Percentiles rank a stretch among this genome's conserved stretches.
Conservation (phyloP, 2,797 vertebrate genomes). For the Argentina silus region DNA sequence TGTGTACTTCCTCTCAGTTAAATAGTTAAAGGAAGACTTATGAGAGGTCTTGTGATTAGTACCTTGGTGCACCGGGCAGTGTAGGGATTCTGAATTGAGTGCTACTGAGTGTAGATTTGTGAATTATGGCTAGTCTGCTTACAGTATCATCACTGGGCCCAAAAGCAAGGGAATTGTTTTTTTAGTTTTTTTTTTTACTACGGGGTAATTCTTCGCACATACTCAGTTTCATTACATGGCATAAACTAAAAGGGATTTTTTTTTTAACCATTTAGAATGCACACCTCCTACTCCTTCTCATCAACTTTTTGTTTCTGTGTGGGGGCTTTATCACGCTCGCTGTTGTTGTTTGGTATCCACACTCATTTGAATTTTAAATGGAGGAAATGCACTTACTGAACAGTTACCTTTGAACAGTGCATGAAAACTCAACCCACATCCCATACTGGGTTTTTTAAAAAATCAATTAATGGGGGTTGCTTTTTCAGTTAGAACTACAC, state of each 20-base stretch:
- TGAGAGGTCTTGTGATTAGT: slow-evolving; percentile 24
- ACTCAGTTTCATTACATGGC: background rate
- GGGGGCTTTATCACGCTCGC: slow-evolving; percentile 45
- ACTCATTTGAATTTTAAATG: slow-evolving; percentile 68
- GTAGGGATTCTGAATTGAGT: background rate
- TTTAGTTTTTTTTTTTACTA: background rate
- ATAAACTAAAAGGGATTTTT: slow-evolving; percentile 69
- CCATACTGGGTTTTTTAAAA: slow-evolving; percentile 38
- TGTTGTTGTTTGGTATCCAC: slow-evolving; percentile 65
- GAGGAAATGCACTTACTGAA: slow-evolving; percentile 56
- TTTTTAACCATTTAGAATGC: slow-evolving; percentile 63
- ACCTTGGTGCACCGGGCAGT: slow-evolving; percentile 19
- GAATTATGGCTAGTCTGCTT: background rate
- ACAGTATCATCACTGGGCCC: background rate
- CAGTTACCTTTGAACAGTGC: slow-evolving; percentile 58
- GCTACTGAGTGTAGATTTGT: slow-evolving; percentile 6
- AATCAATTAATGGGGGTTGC: background rate
- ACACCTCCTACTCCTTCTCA: slow-evolving; percentile 82
- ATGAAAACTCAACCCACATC: slow-evolving; percentile 51
- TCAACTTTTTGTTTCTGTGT: slow-evolving; percentile 48
- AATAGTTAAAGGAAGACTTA: slow-evolving; percentile 55
- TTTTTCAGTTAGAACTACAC: background rate
- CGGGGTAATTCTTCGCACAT: background rate
- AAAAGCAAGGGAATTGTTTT: background rate
- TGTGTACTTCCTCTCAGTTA: slow-evolving; percentile 69